A percentile compares a stretch with the other conserved stretches of the same genome.
Evolutionary conservation across 1,140 invertebrate genomes (phyloP).

Genomic region (Gerris buenoi): DNA sequence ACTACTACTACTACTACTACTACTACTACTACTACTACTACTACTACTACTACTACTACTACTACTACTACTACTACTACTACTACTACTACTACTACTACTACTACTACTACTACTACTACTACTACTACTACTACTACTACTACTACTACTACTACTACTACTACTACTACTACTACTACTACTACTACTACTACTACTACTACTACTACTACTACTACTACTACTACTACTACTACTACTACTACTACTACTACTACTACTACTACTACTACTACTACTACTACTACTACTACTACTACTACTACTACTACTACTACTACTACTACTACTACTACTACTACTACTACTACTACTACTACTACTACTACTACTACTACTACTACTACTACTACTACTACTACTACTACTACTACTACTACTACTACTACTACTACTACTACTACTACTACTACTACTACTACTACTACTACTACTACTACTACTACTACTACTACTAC

Average conservation of each 20-base stretch:
- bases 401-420: slow-evolving; percentile 1
- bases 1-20: slow-evolving; percentile 1
- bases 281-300: slow-evolving; percentile 1
- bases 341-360: slow-evolving; percentile 1
- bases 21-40: slow-evolving; percentile 1
- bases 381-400: slow-evolving; percentile 1
- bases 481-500: slow-evolving; percentile 1
- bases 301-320: slow-evolving; percentile 1
- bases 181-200: slow-evolving; percentile 1
- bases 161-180: slow-evolving; percentile 1
- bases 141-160: slow-evolving; percentile 1
- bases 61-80: slow-evolving; percentile 1
- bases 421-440: slow-evolving; percentile 1
- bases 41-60: slow-evolving; percentile 1
- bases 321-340: slow-evolving; percentile 1
- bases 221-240: slow-evolving; percentile 1
- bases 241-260: slow-evolving; percentile 1
- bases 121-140: slow-evolving; percentile 1
- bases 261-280: slow-evolving; percentile 1
- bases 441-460: slow-evolving; percentile 1
- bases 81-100: slow-evolving; percentile 1
- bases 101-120: slow-evolving; percentile 1
- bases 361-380: slow-evolving; percentile 1
- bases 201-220: slow-evolving; percentile 1
- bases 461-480: slow-evolving; percentile 1